These are phyloP conservation scores for Toxotes lorentzi DNA, from an alignment of 2,797 vertebrate genomes.

Conservation along the genomic window DNA sequence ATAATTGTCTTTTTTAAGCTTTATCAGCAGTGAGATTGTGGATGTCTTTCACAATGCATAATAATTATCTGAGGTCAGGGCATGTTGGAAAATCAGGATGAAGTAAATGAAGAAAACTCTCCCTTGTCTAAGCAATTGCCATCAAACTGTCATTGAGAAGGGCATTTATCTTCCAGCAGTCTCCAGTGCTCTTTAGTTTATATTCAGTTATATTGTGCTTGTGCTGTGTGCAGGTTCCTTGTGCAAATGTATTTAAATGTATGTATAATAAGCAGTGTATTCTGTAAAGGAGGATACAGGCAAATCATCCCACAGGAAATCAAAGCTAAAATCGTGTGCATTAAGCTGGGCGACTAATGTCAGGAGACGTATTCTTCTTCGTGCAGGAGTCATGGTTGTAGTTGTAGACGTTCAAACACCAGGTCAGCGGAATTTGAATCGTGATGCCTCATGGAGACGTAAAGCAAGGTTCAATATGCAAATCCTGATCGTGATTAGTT, in stretches of 20 bases:
- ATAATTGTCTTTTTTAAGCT: background rate
- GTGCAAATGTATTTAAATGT: conserved; percentile 61
- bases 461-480: background rate
- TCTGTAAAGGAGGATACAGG: conserved; percentile 26
- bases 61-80: conserved; percentile 43
- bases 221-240: conserved; percentile 43
- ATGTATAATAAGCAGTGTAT: conserved; percentile 55
- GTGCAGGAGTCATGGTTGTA: conserved; percentile 1
- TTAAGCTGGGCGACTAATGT: conserved; percentile 28
- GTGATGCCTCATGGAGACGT: background rate
- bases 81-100: conserved; percentile 40
- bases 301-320: conserved; percentile 48
- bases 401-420: background rate
- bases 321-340: conserved; percentile 20
- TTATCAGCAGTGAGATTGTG: conserved; percentile 13
- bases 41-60: conserved; percentile 19
- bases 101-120: conserved; percentile 50
- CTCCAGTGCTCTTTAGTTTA: conserved; percentile 1
- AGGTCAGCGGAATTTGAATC: conserved; percentile 12
- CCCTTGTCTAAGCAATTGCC: conserved; percentile 37
- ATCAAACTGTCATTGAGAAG: conserved; percentile 58
- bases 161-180: conserved; percentile 52
- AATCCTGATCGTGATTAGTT: conserved; percentile 2
- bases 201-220: conserved; percentile 40
- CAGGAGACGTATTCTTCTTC: conserved; percentile 10